Base-by-base conservation (phyloP, 2,113 vertebrate genomes). In the Pedionomus torquatus region DNA sequence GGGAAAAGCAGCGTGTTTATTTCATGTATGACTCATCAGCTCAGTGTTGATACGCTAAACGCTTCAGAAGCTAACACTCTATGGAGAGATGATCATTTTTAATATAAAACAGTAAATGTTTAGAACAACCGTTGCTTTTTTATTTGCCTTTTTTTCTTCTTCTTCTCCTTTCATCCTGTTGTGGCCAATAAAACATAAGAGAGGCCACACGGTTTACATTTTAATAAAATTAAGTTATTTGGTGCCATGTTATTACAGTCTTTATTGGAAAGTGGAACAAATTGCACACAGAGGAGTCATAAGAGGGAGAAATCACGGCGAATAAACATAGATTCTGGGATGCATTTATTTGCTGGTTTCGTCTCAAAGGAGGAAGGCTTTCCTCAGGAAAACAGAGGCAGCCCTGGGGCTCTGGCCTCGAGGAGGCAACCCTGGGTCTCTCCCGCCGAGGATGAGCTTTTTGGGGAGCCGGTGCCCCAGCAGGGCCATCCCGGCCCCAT, bases 211-310 rank as follows among this genome's bases (percentile, higher is more conserved):
- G 61, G 83, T 93, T 97, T 97, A 83, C 91, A 93, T 96, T 94
- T 97, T 90, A 97, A 97, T 96, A 97, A 97, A 96, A 98, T 97
- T 97, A 97, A 97, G 93, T 97, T 96, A 97, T 96, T 91, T 89
- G 95, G 95, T 97, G 97, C 89, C 93, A 87, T 1, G 83, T 97
- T 97, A 82, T 97, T 96, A 77, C 95, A 97, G 96, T 98, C 96
- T 97, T 98, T 98, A 98, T 98, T 98, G 92, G 92, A 93, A 96
- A 97, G 96, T 96, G 96, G 96, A 97, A 95, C 88, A 95, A 97
- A 98, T 98, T 98, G 98, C 97, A 98, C 98, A 98, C 97, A 82
- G 90, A 95, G 93, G 96, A 97, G 95, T 95, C 96, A 93, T 85
- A 97, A 78, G 90, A 96, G 93, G 94, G 96, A 96, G 93, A 95